Percentiles rank a stretch among this genome's conserved stretches.
These are phyloP conservation scores for Lepus europaeus DNA, from an alignment of 2,113 vertebrate genomes.

Conservation along the genomic window DNA sequence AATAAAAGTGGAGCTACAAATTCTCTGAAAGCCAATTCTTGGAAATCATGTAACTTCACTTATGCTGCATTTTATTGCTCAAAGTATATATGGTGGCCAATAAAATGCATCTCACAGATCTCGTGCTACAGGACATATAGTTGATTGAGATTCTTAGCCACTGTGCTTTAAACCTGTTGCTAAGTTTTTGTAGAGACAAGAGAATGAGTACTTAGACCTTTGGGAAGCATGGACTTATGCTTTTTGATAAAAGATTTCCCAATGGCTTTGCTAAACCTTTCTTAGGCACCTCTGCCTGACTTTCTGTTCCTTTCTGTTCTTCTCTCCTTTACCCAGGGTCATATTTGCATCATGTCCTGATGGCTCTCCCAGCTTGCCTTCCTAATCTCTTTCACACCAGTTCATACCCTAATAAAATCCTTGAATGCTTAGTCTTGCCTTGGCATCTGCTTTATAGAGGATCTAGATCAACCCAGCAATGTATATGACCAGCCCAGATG, in stretches of 20 bases:
- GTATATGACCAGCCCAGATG: not conserved
- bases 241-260: not conserved
- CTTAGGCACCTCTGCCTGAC: not conserved
- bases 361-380: not conserved
- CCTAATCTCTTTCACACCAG: not conserved
- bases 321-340: not conserved
- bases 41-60: not conserved
- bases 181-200: not conserved
- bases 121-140: not conserved
- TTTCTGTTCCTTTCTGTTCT: not conserved
- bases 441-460: not conserved
- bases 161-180: not conserved
- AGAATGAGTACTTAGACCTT: not conserved
- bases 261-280: not conserved
- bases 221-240: not conserved
- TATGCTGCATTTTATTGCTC: not conserved
- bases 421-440: not conserved
- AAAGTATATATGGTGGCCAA: not conserved
- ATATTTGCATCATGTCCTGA: not conserved
- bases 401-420: not conserved
- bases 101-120: not conserved
- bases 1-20: not conserved
- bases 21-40: not conserved
- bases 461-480: not conserved
- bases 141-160: not conserved